Evolutionary conservation across 2,888 invertebrate genomes (phyloP), one percentile per base, ranked within the genome.

Genomic region (Belgica antarctica): DNA sequence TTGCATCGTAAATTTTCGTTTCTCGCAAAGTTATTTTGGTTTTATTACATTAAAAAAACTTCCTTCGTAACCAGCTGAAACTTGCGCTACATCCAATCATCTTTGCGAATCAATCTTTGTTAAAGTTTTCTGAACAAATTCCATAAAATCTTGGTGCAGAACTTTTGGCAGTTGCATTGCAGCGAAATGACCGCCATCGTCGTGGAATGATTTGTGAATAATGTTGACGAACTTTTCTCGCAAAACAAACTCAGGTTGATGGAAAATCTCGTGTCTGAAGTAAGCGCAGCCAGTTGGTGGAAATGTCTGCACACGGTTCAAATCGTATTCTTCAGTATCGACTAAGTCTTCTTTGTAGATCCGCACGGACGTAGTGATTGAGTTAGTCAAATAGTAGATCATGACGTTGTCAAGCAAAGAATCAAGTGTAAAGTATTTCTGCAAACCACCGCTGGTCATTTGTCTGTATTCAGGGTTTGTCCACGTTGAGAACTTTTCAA

Each of bases 401-500:
- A 92, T 92, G 4, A 94, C 77, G 75, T 92, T 90, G 73, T 92
- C 92, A 7, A 93, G 77, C 15, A 94, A 80, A 73, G 89, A 87
- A 65, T 89, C 88, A 71, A 87, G 79, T 0, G 85, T 84, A 77
- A 83, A 89, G 73, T 85, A 85, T 72, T 83, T 80, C 0, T 81
- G 79, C 0, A 93, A 78, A 1, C 87, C 89, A 7, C 90, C 91
- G 74, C 92, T 89, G 0, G 81, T 77, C 27, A 79, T 77, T 28
- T 78, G 75, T 62, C 78, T 79, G 76, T 82, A 82, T 0, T 79
- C 76, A 0, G 77, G 76, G 76, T 87, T 83, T 0, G 89, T 90
- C 88, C 90, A 89, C 0, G 86, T 85, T 10, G 88, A 86, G 80
- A 92, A 92, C 77, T 93, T 94, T 76, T 94, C 93, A 22, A 94